These are phyloP conservation scores for Eolophus roseicapilla DNA, from an alignment of 2,113 vertebrate genomes.

Conservation along the genomic window DNA sequence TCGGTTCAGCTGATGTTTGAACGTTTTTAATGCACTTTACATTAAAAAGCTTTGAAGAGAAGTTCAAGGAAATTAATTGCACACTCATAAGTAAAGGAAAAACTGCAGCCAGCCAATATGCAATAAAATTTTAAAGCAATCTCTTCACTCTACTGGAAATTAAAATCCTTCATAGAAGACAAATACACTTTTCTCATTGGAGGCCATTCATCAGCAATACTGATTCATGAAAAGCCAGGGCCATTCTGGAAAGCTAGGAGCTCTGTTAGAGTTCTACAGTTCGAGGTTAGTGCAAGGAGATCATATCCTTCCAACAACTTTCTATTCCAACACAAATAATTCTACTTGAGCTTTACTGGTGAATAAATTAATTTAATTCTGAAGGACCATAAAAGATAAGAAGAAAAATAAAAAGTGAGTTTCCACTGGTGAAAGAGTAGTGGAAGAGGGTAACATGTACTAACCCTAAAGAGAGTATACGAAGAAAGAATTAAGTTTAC, in stretches of 20 bases:
- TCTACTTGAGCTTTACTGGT: background rate
- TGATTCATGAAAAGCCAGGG: background rate
- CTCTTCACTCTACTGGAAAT: background rate
- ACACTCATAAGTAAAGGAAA: background rate
- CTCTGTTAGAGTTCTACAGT: background rate
- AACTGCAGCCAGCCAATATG: background rate
- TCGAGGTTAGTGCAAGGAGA: background rate
- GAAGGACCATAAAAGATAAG: background rate
- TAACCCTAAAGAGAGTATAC: background rate
- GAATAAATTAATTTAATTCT: background rate
- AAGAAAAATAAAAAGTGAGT: background rate
- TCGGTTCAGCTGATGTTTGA: background rate
- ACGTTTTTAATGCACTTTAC: background rate
- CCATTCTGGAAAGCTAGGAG: background rate
- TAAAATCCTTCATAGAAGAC: background rate
- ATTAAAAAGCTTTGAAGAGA: background rate
- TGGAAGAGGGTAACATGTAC: background rate
- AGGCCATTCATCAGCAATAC: background rate
- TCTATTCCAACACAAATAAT: background rate
- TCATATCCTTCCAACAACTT: background rate
- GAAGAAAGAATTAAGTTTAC: background rate
- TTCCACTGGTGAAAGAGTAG: background rate
- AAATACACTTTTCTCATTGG: background rate
- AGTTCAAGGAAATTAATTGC: background rate
- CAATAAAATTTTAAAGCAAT: background rate